Conservation (phyloP, 2,888 invertebrate species). For the Idaea dimidiata region DNA sequence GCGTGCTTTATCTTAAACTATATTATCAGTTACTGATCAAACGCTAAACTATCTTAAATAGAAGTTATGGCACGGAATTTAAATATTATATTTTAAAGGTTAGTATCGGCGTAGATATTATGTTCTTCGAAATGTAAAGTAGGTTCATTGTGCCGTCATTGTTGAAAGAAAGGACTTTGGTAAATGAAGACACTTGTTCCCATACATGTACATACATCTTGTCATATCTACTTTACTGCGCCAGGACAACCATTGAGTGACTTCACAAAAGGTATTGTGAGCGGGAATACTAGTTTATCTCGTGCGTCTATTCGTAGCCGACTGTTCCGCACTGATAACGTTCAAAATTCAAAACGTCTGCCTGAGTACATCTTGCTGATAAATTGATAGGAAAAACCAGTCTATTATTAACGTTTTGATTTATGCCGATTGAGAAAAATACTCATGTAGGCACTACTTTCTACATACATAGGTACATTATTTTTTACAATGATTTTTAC, state of each 20-base stretch:
- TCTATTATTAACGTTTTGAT: slow-evolving; percentile 24
- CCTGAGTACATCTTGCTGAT: slow-evolving; percentile 29
- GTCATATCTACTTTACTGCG: slow-evolving; percentile 24
- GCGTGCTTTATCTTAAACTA: no score
- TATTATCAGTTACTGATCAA: no score
- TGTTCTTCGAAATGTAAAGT: no score
- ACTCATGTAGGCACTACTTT: background rate
- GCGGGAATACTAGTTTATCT: slow-evolving; percentile 63
- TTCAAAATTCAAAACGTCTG: slow-evolving; percentile 42
- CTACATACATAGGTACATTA: background rate
- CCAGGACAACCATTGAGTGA: slow-evolving; percentile 58
- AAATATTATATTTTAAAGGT: no score
- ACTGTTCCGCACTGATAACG: slow-evolving; percentile 72
- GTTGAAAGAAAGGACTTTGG: background rate
- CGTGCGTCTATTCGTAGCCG: slow-evolving; percentile 47
- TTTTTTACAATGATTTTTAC: background rate
- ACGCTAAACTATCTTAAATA: no score
- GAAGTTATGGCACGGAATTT: no score
- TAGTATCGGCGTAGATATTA: no score
- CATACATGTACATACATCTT: slow-evolving; percentile 19
- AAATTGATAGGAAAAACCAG: slow-evolving; percentile 21
- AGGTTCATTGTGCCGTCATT: no score
- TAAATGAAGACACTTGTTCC: slow-evolving; percentile 16
- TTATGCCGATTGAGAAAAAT: background rate
- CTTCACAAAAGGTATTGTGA: slow-evolving; percentile 73